Base-by-base conservation (phyloP, 2,113 vertebrate genomes). In the Lota lota region DNA sequence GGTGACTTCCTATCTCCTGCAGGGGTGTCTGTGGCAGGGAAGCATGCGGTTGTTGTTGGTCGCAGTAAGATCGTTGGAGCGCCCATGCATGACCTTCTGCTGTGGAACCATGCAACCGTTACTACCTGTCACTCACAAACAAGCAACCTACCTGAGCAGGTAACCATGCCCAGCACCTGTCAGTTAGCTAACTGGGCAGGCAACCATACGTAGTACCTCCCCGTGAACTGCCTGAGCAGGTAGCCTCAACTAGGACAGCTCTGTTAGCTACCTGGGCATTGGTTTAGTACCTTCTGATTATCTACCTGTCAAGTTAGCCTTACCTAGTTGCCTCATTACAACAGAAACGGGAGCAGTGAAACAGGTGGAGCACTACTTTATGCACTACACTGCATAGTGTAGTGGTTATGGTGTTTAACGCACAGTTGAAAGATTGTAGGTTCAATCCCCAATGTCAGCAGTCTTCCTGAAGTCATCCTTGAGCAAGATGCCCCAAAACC, bases 51-150 rank as follows among this genome's bases (percentile, higher is more conserved):
- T 0, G 97, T 99, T 74, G 85, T 99, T 0, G 97, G 97, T 21
- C 95, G 97, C 75, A 99, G 97, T 81, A 97, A 96, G 85, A 98
- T 99, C 0, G 96, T 99, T 0, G 97, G 97, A 0, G 94, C 96
- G 62, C 97, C 97, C 0, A 99, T 99, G 97, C 93, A 94, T 0
- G 95, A 98, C 88, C 89, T 99, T 66, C 93, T 99, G 64, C 88
- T 99, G 58, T 98, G 96, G 95, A 96, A 89, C 74, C 92, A 98
- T 0, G 97, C 96, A 5, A 99, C 97, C 0, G 97, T 99, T 60
- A 99, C 97, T 70, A 96, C 93, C 17, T 99, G 97, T 70, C 97
- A 99, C 84, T 98, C 97, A 22, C 96, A 94, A 90, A 99, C 96
- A 0, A 72, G 74, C 0, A 83, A 94, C 1, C 86, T 99, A 21